Evolutionary conservation across 2,113 vertebrate species (phyloP).

Genomic region (human): DNA sequence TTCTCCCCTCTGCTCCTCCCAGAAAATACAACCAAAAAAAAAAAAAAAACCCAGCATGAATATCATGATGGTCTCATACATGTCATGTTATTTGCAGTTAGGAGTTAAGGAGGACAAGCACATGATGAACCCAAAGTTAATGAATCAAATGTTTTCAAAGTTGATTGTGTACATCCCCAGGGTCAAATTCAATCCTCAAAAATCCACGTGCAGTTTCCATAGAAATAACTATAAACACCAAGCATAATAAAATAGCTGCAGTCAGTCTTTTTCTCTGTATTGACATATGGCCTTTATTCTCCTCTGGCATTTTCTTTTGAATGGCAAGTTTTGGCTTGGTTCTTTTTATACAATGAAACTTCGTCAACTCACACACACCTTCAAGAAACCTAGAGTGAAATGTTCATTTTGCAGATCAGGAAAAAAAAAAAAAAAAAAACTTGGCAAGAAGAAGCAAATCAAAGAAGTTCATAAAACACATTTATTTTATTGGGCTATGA

Average conservation of each 20-base stretch:
- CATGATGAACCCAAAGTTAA: constrained; percentile 58
- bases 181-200: constrained; percentile 68
- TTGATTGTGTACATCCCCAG: constrained; percentile 66
- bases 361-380: constrained; percentile 62
- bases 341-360: constrained; percentile 67
- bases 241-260: constrained; percentile 42
- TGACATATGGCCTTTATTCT: constrained; percentile 76
- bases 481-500: constrained; percentile 65
- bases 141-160: constrained; percentile 64
- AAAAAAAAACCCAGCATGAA: not conserved
- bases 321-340: constrained; percentile 79
- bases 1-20: not conserved
- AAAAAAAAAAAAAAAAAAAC: not conserved
- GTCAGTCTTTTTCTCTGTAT: constrained; percentile 65
- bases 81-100: not conserved
- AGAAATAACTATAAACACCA: constrained; percentile 75
- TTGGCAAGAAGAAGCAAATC: constrained; percentile 66
- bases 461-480: constrained; percentile 67
- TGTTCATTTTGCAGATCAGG: constrained; percentile 31
- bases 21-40: no score
- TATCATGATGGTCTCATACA: not conserved
- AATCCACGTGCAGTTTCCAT: constrained; percentile 75
- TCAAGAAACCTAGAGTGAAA: constrained; percentile 55
- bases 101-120: constrained; percentile 17
- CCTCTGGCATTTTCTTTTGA: constrained; percentile 65